Evolutionary conservation across 2,797 vertebrate species (phyloP), one percentile per base, ranked within the genome.

Genomic region (Pseudochirops cupreus): DNA sequence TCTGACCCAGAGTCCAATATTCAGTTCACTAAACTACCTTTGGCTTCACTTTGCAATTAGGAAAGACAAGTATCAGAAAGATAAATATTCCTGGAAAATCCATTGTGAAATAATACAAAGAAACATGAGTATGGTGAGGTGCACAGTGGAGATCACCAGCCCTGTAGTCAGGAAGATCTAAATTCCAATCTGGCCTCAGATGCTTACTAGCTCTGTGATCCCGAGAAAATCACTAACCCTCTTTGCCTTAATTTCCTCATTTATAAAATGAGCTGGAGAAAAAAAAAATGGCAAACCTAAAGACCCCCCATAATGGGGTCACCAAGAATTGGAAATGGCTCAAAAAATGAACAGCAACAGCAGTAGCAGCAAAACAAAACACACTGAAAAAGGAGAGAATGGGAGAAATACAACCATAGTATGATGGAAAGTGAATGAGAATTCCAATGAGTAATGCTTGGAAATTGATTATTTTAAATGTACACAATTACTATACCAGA

Each of bases 371-470:
- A 74, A 39, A 39, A 74, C 5, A 74, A 74, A 74, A 74, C 5
- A 21, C 18, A 21, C 4, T 14, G n/a, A 7, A 7, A n/a, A 21
- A 74, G 39, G 18, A 18, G n/a, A 39, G 67, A 74, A 39, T 74
- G 5, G 62, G 28, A 0, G 21, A 39, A 0, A 21, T 46, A 5
- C 0, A 11, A 24, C 3, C 2, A 82, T 82, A 10, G 9, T 24
- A 46, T 46, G 21, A 46, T 1, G n/a, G 46, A 82, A 82, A 24
- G 67, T 21, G 21, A 82, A 82, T 46, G 74, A 46, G 74, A 24
- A 82, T 46, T 82, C 16, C 21, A 14, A 46, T 46, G 74, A 3
- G 0, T 10, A 16, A 24, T 82, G 74, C 39, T 18, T 82, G 3
- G 2, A 46, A 82, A 46, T 67, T 46, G 3, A 26, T 82, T 21